Conservation (phyloP, 2,888 invertebrate genomes). For the Pedicia rivosa region DNA sequence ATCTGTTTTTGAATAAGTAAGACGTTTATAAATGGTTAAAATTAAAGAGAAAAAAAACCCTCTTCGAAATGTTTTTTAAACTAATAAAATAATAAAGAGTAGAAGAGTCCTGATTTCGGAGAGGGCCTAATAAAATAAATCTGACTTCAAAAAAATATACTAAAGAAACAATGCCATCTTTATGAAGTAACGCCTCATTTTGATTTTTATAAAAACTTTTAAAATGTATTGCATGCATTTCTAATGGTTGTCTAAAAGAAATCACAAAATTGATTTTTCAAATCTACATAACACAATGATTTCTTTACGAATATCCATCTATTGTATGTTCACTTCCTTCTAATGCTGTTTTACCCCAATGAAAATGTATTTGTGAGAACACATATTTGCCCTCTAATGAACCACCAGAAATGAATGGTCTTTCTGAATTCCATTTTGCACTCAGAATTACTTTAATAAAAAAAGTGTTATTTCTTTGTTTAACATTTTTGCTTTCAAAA, state of each 20-base stretch:
- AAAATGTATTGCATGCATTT: slow-evolving; percentile 45
- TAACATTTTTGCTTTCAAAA: no score
- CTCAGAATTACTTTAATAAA: slow-evolving; percentile 47
- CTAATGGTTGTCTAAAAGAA: slow-evolving; percentile 35
- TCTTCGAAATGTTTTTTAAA: no score
- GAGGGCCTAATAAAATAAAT: slow-evolving; percentile 1
- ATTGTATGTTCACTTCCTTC: slow-evolving; percentile 49
- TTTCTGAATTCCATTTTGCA: slow-evolving; percentile 41
- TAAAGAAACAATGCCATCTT: slow-evolving; percentile 40
- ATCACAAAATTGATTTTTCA: not conserved
- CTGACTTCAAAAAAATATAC: slow-evolving; percentile 42
- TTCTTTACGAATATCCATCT: slow-evolving; percentile 30
- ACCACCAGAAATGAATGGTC: slow-evolving; percentile 42
- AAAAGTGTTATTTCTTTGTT: not conserved
- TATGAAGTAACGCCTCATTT: slow-evolving; percentile 39
- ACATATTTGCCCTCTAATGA: slow-evolving; percentile 42
- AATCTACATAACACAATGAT: slow-evolving; percentile 3
- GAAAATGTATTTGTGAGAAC: slow-evolving; percentile 50
- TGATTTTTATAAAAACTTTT: slow-evolving; percentile 43
- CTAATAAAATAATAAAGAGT: no score
- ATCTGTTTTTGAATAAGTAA: slow-evolving; percentile 32
- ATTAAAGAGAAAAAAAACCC: no score
- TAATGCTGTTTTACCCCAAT: slow-evolving; percentile 46
- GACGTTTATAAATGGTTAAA: no score
- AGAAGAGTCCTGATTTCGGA: no score